phyloP scores from a whole-genome alignment of 2,797 vertebrate species.

The Darevskia mixta region DNA sequence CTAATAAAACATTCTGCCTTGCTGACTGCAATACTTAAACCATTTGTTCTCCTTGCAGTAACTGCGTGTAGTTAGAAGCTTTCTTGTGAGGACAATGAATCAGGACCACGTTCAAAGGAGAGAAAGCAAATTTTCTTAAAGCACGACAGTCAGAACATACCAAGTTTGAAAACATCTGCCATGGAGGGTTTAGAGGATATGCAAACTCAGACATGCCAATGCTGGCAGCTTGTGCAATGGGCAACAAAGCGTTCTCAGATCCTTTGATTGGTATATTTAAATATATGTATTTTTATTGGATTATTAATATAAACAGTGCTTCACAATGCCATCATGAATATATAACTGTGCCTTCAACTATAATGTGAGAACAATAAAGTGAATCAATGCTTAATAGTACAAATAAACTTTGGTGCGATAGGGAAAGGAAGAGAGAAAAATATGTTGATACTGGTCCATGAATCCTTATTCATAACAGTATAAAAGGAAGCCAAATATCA shows the following conservation, averaged over 20 bases:
- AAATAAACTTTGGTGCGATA: neutral
- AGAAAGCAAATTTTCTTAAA: neutral
- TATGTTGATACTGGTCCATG: too few relatives aligned
- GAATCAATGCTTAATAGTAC: neutral
- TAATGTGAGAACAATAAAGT: neutral
- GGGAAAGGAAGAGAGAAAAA: neutral
- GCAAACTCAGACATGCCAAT: neutral
- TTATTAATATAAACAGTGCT: neutral
- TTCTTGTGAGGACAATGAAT: neutral
- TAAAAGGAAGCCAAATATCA: too few relatives aligned
- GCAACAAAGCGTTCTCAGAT: neutral
- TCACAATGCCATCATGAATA: neutral
- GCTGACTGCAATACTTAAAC: neutral
- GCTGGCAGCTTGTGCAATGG: neutral
- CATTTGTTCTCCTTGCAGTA: neutral
- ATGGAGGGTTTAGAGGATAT: neutral
- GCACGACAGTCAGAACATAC: neutral
- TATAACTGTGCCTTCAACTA: neutral
- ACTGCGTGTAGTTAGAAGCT: conserved; percentile 7
- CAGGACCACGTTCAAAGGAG: neutral
- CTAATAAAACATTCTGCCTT: neutral
- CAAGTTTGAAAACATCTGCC: neutral
- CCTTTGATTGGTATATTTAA: neutral
- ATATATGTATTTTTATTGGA: neutral
- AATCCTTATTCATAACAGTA: too few relatives aligned